Evolutionary conservation across 2,113 vertebrate species (phyloP).

Genomic region (Anguilla rostrata): DNA sequence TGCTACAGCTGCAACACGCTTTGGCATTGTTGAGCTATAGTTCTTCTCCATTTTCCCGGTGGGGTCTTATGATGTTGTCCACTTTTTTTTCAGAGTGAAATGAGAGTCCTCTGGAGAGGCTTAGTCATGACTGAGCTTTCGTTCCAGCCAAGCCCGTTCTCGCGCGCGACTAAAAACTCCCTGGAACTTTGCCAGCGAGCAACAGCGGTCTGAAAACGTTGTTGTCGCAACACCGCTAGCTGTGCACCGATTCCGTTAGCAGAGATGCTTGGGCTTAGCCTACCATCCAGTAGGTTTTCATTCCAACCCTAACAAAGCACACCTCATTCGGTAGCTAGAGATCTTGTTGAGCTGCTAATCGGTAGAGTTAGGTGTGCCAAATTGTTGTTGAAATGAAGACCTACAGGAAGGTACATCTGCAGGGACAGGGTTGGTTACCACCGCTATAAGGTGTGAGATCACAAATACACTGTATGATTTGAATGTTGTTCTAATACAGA

Average conservation of each 20-base stretch:
- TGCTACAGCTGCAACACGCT: background rate
- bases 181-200: background rate
- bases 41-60: background rate
- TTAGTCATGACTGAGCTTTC: slow-evolving; percentile 37
- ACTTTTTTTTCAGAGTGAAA: slow-evolving; percentile 25
- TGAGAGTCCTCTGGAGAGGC: slow-evolving; percentile 16
- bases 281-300: no score
- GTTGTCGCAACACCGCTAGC: background rate
- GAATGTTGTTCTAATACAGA: no score
- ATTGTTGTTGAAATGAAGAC: no score
- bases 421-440: no score
- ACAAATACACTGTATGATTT: no score
- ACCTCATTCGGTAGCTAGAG: no score
- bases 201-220: background rate
- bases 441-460: no score
- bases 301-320: no score
- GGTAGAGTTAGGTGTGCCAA: no score
- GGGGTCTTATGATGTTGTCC: slow-evolving; percentile 14
- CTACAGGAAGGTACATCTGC: no score
- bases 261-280: background rate
- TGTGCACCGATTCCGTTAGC: background rate
- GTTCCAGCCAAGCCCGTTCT: slow-evolving; percentile 12
- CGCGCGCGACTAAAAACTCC: background rate
- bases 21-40: background rate
- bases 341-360: no score